Evolutionary conservation across 2,113 vertebrate genomes (phyloP), one percentile per base, ranked within the genome.

Genomic region (Oncorhynchus kisutch): DNA sequence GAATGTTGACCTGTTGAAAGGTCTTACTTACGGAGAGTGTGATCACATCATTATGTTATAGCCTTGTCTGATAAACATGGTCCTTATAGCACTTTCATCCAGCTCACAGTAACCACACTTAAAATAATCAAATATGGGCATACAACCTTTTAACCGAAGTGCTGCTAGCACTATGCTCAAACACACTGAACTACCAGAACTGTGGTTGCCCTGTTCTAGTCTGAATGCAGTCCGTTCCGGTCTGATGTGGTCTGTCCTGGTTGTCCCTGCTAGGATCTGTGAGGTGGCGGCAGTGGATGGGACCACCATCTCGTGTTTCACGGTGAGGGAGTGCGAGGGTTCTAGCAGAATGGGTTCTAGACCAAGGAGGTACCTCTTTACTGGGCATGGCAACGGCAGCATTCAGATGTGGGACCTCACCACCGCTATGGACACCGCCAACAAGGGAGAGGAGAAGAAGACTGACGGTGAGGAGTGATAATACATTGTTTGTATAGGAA

Each of bases 371-470:
- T 99, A 97, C 88, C 91, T 99, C 84, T 99, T 99, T 86, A 99
- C 97, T 0, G 98, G 98, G 16, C 98, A 99, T 12, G 95, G 95
- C 2, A 99, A 99, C 9, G 98, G 98, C 74, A 97, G 97, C 92
- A 99, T 99, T 82, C 98, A 99, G 81, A 99, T 99, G 96, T 99
- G 98, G 98, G 98, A 99, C 82, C 94, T 99, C 81, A 98, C 96
- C 70, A 99, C 97, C 0, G 98, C 98, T 2, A 99, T 99, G 97
- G 97, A 99, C 80, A 96, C 94, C 39, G 97, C 94, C 48, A 96
- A 93, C 87, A 99, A 96, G 88, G 94, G 89, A 13, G 97, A 99
- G 85, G 96, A 96, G 67, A 95, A 87, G 88, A 96, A 94, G 92
- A 93, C 82, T 82, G 90, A 90, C 0, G 90, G 90, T 91, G 76